These are phyloP conservation scores for Petroica traversi DNA, from an alignment of 2,113 vertebrate species.

Conservation along the genomic window DNA sequence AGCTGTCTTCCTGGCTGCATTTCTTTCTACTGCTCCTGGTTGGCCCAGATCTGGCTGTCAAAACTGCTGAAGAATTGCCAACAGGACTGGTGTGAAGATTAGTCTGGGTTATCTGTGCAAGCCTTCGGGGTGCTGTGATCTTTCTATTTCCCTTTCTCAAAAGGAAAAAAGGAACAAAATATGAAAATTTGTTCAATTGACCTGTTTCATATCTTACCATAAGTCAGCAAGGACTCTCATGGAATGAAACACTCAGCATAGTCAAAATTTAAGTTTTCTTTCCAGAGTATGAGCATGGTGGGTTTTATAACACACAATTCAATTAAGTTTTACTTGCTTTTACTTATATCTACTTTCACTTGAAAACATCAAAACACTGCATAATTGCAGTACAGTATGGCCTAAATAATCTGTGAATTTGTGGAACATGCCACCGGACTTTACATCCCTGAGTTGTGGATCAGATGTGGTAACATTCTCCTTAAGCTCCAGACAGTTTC, in stretches of 20 bases:
- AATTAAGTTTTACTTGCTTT: not conserved
- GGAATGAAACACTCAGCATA: not conserved
- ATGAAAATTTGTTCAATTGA: not conserved
- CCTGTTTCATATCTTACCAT: not conserved
- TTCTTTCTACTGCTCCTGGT: not conserved
- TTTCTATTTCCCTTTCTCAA: not conserved
- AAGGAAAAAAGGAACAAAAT: not conserved
- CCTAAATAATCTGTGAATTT: not conserved
- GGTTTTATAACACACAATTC: slow-evolving; percentile 10
- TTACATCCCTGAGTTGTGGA: not conserved
- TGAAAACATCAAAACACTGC: not conserved
- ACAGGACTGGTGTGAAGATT: not conserved
- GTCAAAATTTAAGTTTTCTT: not conserved
- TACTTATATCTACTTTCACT: not conserved
- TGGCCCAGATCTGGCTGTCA: not conserved
- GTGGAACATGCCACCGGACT: slow-evolving; percentile 2
- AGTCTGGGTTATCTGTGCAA: slow-evolving; percentile 17
- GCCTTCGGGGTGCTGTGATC: not conserved
- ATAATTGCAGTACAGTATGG: slow-evolving; percentile 33
- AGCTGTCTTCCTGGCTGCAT: slow-evolving; percentile 4
- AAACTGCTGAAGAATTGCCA: not conserved
- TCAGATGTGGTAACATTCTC: slow-evolving; percentile 46
- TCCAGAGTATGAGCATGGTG: not conserved
- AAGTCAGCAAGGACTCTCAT: not conserved
- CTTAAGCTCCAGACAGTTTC: slow-evolving; percentile 24